phyloP scores from a whole-genome alignment of 2,113 vertebrate genomes.

The Himantopus leucocephalus region DNA sequence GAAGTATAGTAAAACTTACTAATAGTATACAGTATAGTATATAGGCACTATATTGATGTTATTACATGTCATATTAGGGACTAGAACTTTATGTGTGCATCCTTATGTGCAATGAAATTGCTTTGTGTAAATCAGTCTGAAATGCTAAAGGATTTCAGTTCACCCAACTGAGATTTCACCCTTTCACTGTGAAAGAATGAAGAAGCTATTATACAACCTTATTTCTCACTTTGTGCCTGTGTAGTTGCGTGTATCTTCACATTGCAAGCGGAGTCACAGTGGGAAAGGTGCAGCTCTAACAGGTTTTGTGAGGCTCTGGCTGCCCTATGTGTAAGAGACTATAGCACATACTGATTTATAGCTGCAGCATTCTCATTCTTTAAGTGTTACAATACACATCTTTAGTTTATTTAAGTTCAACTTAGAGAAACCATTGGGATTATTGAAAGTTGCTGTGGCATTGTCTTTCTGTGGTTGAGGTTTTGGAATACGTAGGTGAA shows the following conservation, averaged over 20 bases:
- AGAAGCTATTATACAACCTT: background rate
- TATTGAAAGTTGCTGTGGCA: background rate
- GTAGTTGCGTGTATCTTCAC: background rate
- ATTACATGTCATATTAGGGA: background rate
- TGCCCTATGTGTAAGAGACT: background rate
- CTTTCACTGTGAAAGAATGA: background rate
- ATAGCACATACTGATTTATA: background rate
- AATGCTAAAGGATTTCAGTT: background rate
- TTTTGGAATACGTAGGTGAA: background rate
- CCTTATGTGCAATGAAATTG: background rate
- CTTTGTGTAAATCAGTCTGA: background rate
- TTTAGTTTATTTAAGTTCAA: background rate
- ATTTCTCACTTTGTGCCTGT: background rate
- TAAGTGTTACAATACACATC: background rate
- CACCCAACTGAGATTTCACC: background rate
- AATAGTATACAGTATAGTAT: background rate
- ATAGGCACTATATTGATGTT: background rate
- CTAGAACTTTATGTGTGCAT: background rate
- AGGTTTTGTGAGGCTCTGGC: background rate
- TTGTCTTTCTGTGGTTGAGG: background rate
- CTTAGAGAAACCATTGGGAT: background rate
- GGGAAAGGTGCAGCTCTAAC: background rate
- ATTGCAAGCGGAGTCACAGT: background rate
- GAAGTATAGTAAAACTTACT: background rate
- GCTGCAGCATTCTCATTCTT: background rate